A percentile compares a stretch with the other conserved stretches of the same genome.
Conservation (phyloP, 1,140 invertebrate species). For the Triops cancriformis region DNA sequence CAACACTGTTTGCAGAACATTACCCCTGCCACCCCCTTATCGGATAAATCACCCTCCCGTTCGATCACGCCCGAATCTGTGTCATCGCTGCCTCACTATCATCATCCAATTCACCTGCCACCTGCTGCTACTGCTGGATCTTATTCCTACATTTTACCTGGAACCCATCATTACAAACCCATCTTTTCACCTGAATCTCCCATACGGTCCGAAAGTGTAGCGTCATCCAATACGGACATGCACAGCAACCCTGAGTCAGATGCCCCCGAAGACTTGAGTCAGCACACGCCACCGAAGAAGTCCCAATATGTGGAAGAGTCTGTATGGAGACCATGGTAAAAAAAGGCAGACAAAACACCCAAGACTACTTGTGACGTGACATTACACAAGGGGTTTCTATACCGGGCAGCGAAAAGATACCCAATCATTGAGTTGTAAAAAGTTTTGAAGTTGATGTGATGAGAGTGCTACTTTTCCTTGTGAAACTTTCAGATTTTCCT, state of each 20-base stretch:
- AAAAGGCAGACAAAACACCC: background rate
- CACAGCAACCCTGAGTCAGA: background rate
- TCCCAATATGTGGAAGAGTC: background rate
- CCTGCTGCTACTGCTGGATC: background rate
- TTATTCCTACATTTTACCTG: background rate
- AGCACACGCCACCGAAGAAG: background rate
- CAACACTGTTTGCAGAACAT: background rate
- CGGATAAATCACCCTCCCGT: background rate
- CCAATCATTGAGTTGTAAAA: background rate
- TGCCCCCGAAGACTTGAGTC: background rate
- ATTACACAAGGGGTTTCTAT: background rate
- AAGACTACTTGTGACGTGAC: background rate
- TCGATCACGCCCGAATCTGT: background rate
- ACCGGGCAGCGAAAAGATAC: background rate
- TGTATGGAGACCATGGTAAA: background rate
- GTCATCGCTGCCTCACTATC: background rate
- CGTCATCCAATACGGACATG: background rate
- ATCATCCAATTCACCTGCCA: background rate
- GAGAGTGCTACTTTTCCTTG: slow-evolving; percentile 7
- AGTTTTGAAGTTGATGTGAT: background rate
- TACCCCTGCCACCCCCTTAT: background rate
- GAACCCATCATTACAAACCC: background rate
- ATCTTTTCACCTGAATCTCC: background rate
- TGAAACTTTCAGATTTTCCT: background rate
- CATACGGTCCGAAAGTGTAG: background rate